phyloP scores from a whole-genome alignment of 1,140 invertebrate species.

The Macrostomum lignano region DNA sequence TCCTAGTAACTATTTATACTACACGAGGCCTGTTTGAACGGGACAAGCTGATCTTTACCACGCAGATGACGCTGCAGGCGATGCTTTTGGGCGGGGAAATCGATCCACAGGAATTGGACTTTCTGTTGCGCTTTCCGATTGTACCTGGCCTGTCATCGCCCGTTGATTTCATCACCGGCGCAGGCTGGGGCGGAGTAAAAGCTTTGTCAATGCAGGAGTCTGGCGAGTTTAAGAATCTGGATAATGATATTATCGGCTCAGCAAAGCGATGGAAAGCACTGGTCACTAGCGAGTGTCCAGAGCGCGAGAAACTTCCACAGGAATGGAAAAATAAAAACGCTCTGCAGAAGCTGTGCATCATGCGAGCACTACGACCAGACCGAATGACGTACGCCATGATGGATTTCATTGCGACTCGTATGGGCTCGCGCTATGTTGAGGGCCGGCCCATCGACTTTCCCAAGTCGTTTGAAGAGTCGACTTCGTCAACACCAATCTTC shows the following conservation, averaged over 20 bases:
- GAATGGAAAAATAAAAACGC: slow-evolving; percentile 89
- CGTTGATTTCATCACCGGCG: slow-evolving; percentile 67
- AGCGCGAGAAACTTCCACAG: slow-evolving; percentile 61
- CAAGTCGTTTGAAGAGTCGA: slow-evolving; percentile 75
- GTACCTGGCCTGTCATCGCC: slow-evolving; percentile 59
- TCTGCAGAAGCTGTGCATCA: slow-evolving; percentile 64
- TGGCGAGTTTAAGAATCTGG: slow-evolving; percentile 77
- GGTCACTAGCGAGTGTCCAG: slow-evolving; percentile 67
- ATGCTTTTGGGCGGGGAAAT: slow-evolving; percentile 55
- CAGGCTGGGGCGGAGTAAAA: slow-evolving; percentile 72
- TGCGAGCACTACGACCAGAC: slow-evolving; percentile 65
- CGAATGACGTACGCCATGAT: slow-evolving; percentile 60
- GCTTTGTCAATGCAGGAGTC: too few relatives aligned
- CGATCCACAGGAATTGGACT: slow-evolving; percentile 52
- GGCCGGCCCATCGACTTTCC: slow-evolving; percentile 57
- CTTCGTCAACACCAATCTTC: slow-evolving; percentile 64
- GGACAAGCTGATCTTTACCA: slow-evolving; percentile 75
- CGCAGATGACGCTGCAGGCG: slow-evolving; percentile 79
- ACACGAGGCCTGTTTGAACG: slow-evolving; percentile 71
- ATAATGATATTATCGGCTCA: slow-evolving; percentile 72
- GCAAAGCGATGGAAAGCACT: slow-evolving; percentile 82
- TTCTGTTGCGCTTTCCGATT: slow-evolving; percentile 59
- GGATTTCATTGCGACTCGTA: slow-evolving; percentile 73
- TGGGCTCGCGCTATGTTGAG: slow-evolving; percentile 62
- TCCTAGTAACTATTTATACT: slow-evolving; percentile 73